A percentile compares a stretch with the other conserved stretches of the same genome.
Conservation (phyloP, 2,113 vertebrate genomes). For the Trochalopteron elliotii region DNA sequence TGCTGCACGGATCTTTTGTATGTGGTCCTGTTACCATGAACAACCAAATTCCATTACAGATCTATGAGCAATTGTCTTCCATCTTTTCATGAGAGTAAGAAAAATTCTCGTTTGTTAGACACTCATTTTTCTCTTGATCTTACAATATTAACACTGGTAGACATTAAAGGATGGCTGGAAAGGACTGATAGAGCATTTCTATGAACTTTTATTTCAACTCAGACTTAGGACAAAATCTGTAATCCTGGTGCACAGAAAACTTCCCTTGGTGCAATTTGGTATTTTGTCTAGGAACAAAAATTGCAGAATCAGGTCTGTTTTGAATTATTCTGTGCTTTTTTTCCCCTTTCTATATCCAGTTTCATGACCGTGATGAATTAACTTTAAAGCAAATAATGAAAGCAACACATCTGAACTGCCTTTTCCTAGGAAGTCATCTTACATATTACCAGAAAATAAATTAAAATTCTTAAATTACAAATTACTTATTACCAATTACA, state of each 20-base stretch:
- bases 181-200: neutral
- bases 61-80: neutral
- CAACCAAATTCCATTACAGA: neutral
- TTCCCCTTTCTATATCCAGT: neutral
- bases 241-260: neutral
- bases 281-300: neutral
- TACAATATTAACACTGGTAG: neutral
- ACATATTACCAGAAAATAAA: constrained; percentile 14
- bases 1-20: neutral
- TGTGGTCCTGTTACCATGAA: neutral
- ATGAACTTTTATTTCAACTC: neutral
- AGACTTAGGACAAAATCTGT: neutral
- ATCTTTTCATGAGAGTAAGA: neutral
- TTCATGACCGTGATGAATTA: neutral
- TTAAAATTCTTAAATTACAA: neutral
- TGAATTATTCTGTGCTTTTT: neutral
- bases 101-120: neutral
- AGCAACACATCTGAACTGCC: neutral
- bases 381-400: neutral
- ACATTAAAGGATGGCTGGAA: neutral
- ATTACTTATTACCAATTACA: neutral
- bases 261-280: neutral
- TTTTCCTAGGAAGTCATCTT: neutral
- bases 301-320: neutral
- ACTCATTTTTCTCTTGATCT: neutral